Conservation (phyloP, 2,797 vertebrate species). For the Chaenodraco wilsoni region DNA sequence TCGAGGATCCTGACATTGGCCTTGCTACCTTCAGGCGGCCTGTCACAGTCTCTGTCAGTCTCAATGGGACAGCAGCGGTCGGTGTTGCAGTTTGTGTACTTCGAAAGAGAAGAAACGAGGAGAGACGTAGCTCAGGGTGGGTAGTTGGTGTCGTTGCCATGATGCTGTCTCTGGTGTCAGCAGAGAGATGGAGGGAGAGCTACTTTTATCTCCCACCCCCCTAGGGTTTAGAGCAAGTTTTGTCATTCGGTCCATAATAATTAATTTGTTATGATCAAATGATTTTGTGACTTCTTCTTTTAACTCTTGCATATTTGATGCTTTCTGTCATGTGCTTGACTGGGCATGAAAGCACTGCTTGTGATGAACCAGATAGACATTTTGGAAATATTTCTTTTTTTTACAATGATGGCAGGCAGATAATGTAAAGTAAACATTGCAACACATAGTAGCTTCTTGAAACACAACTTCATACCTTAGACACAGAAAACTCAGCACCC, state of each 20-base stretch:
- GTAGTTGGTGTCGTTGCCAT: conserved; percentile 49
- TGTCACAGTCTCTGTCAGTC: conserved; percentile 34
- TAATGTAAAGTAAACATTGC: not conserved
- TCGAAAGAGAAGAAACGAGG: not conserved
- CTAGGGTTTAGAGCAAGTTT: not conserved
- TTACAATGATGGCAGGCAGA: not conserved
- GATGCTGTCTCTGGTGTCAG: conserved; percentile 54
- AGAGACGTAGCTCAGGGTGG: conserved; percentile 30
- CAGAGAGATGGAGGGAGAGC: conserved; percentile 16
- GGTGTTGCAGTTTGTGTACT: conserved; percentile 49
- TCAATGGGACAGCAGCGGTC: conserved; percentile 4
- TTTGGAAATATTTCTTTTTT: not conserved
- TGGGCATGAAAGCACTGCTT: conserved; percentile 5
- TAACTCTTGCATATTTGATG: not conserved
- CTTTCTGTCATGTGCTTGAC: not conserved
- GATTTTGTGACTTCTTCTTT: not conserved
- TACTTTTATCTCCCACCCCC: conserved; percentile 28
- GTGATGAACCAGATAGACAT: conserved; percentile 7
- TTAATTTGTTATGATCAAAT: conserved; percentile 21
- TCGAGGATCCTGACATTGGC: conserved; percentile 21
- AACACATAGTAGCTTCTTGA: not conserved
- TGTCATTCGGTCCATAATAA: not conserved
- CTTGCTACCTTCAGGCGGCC: conserved; percentile 35
- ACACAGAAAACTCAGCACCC: not conserved
- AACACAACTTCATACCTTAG: not conserved